phyloP scores from a whole-genome alignment of 2,113 vertebrate genomes.

The Bos javanicus region DNA sequence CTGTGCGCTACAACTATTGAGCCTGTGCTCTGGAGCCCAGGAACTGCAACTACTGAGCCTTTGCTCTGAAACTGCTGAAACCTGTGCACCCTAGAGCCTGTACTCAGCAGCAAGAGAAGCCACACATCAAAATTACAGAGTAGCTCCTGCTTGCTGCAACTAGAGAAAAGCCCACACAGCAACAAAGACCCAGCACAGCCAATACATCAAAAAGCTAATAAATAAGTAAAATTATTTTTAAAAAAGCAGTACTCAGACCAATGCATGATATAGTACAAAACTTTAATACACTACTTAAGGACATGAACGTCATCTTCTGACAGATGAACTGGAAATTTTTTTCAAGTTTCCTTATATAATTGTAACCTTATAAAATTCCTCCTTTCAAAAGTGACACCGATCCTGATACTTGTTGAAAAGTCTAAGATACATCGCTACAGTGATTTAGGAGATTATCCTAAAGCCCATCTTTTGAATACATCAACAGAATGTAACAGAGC shows the following conservation, averaged over 20 bases:
- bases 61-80: neutral
- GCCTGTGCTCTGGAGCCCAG: neutral
- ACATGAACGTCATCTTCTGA: neutral
- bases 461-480: neutral
- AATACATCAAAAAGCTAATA: neutral
- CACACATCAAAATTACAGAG: neutral
- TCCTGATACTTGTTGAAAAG: neutral
- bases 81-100: neutral
- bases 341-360: neutral
- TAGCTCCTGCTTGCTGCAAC: neutral
- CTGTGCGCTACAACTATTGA: neutral
- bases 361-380: neutral
- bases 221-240: neutral
- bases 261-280: neutral
- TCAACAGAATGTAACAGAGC: neutral
- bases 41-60: neutral
- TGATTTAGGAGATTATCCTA: neutral
- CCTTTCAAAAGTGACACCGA: neutral
- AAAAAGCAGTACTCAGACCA: neutral
- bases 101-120: neutral
- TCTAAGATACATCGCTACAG: neutral
- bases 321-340: neutral
- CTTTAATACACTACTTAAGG: neutral
- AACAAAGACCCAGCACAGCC: neutral
- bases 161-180: neutral